Evolutionary conservation across 2,113 vertebrate species (phyloP), one percentile per base, ranked within the genome.

Genomic region (Triplophysa dalaica): DNA sequence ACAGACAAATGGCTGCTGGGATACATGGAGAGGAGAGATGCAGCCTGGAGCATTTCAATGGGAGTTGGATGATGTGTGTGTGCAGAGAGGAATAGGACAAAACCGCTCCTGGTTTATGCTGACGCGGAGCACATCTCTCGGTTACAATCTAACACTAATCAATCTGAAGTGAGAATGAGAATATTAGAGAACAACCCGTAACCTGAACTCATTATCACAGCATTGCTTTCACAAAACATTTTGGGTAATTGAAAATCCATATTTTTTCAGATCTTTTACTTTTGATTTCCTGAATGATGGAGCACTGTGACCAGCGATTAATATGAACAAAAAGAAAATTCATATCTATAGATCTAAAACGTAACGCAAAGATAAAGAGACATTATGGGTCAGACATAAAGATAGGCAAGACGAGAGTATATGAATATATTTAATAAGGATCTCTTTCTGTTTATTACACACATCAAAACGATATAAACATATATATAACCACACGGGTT

Each of bases 101-200:
- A 92, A 90, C 89, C 87, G 90, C 85, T 90, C 77, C 85, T 82
- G 86, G 84, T 92, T 94, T 93, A 91, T 94, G 92, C 93, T 94
- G 92, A 94, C 90, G 90, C 91, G 88, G 87, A 84, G 87, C 89
- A 90, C 89, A 93, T 92, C 92, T 89, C 90, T 93, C 93, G 81
- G 83, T 83, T 72, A 81, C 92, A 93, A 93, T 94, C 90, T 89
- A 88, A 76, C 73, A 83, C 91, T 92, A 93, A 94, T 94, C 93
- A 92, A 94, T 94, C 93, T 93, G 88, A 92, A 91, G 86, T 89
- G 87, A 86, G 85, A 87, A 88, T 86, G 89, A 86, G 87, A 80
- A 83, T 81, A 88, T 83, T 81, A 81, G 83, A 82, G 83, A 87
- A 81, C 64, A 69, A 82, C 74, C 73, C 69, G 63, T 45, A 70